phyloP scores from a whole-genome alignment of 2,888 invertebrate genomes.

The Pseudoips prasinana region DNA sequence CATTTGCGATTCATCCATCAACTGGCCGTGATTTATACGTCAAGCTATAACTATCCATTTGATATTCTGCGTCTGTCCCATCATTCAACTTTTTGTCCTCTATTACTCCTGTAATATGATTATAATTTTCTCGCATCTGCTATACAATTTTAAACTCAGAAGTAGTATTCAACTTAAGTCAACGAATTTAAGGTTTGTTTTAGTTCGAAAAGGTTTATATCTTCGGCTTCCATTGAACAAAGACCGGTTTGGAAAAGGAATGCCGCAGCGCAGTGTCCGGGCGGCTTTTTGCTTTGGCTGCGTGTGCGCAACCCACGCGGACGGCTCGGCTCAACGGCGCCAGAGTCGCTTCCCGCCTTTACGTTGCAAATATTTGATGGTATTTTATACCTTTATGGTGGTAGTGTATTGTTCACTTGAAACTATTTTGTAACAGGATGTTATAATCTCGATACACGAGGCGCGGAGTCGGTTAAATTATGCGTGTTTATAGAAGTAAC shows the following conservation, averaged over 20 bases:
- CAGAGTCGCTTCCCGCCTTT: constrained; percentile 49
- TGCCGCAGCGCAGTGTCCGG: constrained; percentile 58
- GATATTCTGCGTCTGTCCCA: constrained; percentile 58
- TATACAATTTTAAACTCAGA: constrained; percentile 23
- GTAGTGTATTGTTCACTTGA: too few species aligned
- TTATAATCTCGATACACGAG: too few species aligned
- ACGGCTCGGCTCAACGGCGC: constrained; percentile 53
- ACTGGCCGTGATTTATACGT: constrained; percentile 46
- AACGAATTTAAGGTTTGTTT: constrained; percentile 40
- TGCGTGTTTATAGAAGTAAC: too few species aligned
- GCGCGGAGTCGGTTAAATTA: too few species aligned
- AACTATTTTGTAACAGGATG: too few species aligned
- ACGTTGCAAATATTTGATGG: constrained; percentile 68
- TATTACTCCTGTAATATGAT: constrained; percentile 67
- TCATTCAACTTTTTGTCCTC: constrained; percentile 66
- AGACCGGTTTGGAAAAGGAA: constrained; percentile 74
- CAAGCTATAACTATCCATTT: constrained; percentile 46
- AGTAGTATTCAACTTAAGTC: constrained; percentile 33
- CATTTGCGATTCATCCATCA: constrained; percentile 49
- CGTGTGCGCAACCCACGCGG: constrained; percentile 66
- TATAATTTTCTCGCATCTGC: constrained; percentile 61
- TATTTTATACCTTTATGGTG: constrained; percentile 32
- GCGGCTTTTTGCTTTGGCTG: constrained; percentile 70
- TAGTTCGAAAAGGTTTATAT: constrained; percentile 34
- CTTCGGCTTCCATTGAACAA: constrained; percentile 70